These are phyloP conservation scores for Drosophila rellima DNA, from an alignment of 2,888 invertebrate genomes.

Conservation along the genomic window DNA sequence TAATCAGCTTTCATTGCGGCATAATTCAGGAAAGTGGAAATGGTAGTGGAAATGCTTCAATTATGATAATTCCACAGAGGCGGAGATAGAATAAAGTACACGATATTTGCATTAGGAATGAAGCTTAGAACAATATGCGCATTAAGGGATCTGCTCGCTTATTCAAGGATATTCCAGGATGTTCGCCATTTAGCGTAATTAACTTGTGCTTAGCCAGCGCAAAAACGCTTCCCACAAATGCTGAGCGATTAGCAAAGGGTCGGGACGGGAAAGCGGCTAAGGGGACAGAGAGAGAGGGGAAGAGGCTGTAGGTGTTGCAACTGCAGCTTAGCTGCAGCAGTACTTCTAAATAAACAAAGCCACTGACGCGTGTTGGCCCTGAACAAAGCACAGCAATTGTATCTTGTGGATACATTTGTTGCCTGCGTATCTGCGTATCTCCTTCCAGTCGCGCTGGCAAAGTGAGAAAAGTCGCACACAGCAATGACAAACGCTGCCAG, in stretches of 20 bases:
- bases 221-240: slow-evolving; percentile 67
- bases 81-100: slow-evolving; percentile 49
- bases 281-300: not conserved
- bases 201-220: slow-evolving; percentile 40
- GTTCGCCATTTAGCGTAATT: slow-evolving; percentile 65
- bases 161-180: slow-evolving; percentile 31
- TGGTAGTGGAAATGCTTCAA: slow-evolving; percentile 64
- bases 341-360: slow-evolving; percentile 70
- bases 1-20: slow-evolving; percentile 21
- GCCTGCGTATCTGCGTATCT: slow-evolving; percentile 4
- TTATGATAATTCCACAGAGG: slow-evolving; percentile 56
- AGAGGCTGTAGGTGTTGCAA: slow-evolving; percentile 45
- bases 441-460: slow-evolving; percentile 18
- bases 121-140: slow-evolving; percentile 45
- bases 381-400: slow-evolving; percentile 62
- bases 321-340: slow-evolving; percentile 53
- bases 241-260: slow-evolving; percentile 34
- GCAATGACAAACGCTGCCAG: slow-evolving; percentile 65
- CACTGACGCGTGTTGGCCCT: slow-evolving; percentile 65
- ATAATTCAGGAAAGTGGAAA: slow-evolving; percentile 49
- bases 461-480: slow-evolving; percentile 82
- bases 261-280: not conserved
- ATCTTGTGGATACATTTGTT: slow-evolving; percentile 61
- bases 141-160: slow-evolving; percentile 40
- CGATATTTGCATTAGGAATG: slow-evolving; percentile 60